These are phyloP conservation scores for Acleris holmiana DNA, from an alignment of 2,888 invertebrate species.

Conservation along the genomic window DNA sequence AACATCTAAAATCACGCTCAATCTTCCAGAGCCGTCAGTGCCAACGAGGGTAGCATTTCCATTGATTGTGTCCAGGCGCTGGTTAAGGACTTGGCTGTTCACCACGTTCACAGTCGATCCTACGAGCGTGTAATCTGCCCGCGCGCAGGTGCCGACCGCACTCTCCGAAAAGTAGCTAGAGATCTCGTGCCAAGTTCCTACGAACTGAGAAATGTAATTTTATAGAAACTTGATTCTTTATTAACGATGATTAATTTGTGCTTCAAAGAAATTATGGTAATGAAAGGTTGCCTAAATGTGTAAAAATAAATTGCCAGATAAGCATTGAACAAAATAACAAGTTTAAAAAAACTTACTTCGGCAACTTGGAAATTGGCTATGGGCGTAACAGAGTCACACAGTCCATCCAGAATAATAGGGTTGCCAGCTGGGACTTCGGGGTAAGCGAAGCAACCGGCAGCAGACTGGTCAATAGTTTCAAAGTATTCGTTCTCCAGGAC, in stretches of 20 bases:
- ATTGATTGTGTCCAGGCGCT: slow-evolving; percentile 49
- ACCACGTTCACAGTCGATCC: slow-evolving; percentile 49
- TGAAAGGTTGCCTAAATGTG: too few species aligned
- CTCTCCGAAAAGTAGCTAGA: slow-evolving; percentile 58
- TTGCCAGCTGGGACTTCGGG: slow-evolving; percentile 50
- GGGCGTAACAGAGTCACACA: slow-evolving; percentile 48
- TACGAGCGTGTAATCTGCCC: slow-evolving; percentile 53
- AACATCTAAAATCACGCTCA: slow-evolving; percentile 84
- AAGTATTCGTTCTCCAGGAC: slow-evolving; percentile 59
- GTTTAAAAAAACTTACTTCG: slow-evolving; percentile 46
- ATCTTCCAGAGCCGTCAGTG: slow-evolving; percentile 83
- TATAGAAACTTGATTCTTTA: background rate
- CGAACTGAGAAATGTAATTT: slow-evolving; percentile 44
- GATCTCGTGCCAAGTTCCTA: slow-evolving; percentile 63
- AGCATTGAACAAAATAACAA: background rate
- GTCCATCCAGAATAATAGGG: slow-evolving; percentile 60
- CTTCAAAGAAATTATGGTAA: too few species aligned
- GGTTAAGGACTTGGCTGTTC: slow-evolving; percentile 61
- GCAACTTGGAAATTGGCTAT: slow-evolving; percentile 55
- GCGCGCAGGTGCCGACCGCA: slow-evolving; percentile 60
- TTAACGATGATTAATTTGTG: background rate
- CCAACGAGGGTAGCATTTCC: slow-evolving; percentile 66
- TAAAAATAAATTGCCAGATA: background rate
- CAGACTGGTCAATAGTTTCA: slow-evolving; percentile 51
- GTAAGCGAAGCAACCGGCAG: slow-evolving; percentile 61